Conservation (phyloP, 2,113 vertebrate genomes). For the Serilophus lunatus region DNA sequence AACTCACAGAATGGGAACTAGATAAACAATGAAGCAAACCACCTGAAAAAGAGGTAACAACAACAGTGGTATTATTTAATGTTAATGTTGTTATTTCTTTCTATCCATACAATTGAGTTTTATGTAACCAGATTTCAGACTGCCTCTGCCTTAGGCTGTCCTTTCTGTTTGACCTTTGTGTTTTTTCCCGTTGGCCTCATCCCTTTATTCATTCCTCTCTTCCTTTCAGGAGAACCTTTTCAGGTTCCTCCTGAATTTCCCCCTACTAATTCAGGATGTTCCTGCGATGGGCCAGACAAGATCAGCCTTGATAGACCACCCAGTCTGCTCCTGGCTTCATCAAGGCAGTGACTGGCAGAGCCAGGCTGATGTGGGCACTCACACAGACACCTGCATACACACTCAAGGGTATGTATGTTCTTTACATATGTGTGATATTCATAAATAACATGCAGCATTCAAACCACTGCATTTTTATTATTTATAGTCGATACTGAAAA, state of each 20-base stretch:
- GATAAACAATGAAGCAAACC: neutral
- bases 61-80: neutral
- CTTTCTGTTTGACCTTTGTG: neutral
- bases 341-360: neutral
- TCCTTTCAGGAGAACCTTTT: neutral
- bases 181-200: neutral
- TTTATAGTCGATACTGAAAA: neutral
- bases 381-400: too few species aligned
- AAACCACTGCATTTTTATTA: neutral
- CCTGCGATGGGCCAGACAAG: neutral
- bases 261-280: neutral
- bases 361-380: neutral
- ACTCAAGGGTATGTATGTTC: fast-evolving
- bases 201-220: neutral
- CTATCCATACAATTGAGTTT: neutral
- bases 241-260: neutral
- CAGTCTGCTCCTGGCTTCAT: neutral
- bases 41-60: neutral
- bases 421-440: fast-evolving
- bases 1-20: neutral
- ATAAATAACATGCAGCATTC: neutral
- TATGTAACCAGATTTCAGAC: neutral
- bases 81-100: neutral
- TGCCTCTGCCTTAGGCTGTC: neutral
- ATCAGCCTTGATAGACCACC: neutral